A percentile compares a stretch with the other conserved stretches of the same genome.
These are phyloP conservation scores for Opisthograptis luteolata DNA, from an alignment of 2,888 invertebrate genomes.

Conservation along the genomic window DNA sequence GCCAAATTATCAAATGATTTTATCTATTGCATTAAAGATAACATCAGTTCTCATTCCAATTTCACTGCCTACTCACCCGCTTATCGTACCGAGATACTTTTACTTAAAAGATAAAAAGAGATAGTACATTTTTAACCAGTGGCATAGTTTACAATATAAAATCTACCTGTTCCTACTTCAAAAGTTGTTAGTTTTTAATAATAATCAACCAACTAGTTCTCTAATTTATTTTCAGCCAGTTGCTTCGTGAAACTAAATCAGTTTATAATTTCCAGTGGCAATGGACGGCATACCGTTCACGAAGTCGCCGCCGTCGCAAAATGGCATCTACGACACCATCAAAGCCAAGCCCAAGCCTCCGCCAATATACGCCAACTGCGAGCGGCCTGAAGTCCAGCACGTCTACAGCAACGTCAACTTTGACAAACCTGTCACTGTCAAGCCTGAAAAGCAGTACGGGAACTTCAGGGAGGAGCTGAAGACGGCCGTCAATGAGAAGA, in stretches of 20 bases:
- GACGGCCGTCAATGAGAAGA: constrained; percentile 68
- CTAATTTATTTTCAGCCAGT: neutral
- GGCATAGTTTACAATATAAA: neutral
- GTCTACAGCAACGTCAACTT: constrained; percentile 69
- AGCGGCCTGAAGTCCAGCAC: constrained; percentile 56
- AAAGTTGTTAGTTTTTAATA: neutral
- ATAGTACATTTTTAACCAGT: neutral
- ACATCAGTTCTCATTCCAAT: constrained; percentile 7
- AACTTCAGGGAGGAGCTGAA: constrained; percentile 71
- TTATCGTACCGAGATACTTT: constrained; percentile 7
- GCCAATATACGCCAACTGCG: constrained; percentile 72
- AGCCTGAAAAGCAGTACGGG: constrained; percentile 67
- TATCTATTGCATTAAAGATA: constrained; percentile 17
- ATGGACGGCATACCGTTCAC: constrained; percentile 74
- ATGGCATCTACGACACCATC: constrained; percentile 61
- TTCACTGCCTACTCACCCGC: neutral
- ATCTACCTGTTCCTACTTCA: neutral
- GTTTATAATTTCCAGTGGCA: constrained; percentile 61
- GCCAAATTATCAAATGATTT: constrained; percentile 4
- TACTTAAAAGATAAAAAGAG: neutral
- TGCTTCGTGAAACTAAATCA: constrained; percentile 3
- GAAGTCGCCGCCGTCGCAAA: constrained; percentile 55
- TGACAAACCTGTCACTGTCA: constrained; percentile 58
- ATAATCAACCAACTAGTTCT: too few species aligned
- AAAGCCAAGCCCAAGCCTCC: constrained; percentile 39